Evolutionary conservation across 2,113 vertebrate genomes (phyloP), one percentile per base, ranked within the genome.

Genomic region (Peromyscus polionotus): DNA sequence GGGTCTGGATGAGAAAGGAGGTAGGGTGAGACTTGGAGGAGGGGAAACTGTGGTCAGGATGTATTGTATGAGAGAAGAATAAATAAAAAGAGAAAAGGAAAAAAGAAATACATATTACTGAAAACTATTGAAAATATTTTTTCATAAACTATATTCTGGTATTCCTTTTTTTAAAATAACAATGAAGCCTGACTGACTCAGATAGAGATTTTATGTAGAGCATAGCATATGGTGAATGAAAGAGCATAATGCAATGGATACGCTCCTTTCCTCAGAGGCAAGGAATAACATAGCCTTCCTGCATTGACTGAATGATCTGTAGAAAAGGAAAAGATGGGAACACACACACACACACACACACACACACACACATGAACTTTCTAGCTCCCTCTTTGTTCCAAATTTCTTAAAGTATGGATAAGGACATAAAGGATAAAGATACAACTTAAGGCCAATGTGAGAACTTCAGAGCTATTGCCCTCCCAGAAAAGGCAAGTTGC

Each of bases 121-220:
- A 48, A 75, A 24, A 88, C 17, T 84, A 79, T 42, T 54, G 7
- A 33, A 96, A 67, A 67, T 67, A 5, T 31, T 31, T 33, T 67
- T 67, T 67, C 16, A 31, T 67, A 67, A 33, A 67, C 14, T 12
- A 67, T 31, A 93, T 84, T 95, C 51, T 16, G 57, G 24, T 22
- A 70, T 76, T 14, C 36, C 77, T 92, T 80, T 92, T 90, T 75
- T 90, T 42, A 96, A 92, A 68, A 68, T 12, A 73, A 90, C 79
- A 92, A 88, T 4, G 67, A 90, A 92, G 88, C 26, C 24, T 97
- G 79, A 9, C 19, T 94, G 39, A 63, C 51, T 96, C 68, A 92
- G 73, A 90, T 75, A 61, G 70, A 42, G 65, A 51, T 95, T 96
- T 94, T 93, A 73, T 57, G 61, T 88, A 94, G 89, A 57, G 51